Percentiles rank a stretch among this genome's conserved stretches.
Conservation (phyloP, 2,888 invertebrate species). For the Gnatocerus cornutus region DNA sequence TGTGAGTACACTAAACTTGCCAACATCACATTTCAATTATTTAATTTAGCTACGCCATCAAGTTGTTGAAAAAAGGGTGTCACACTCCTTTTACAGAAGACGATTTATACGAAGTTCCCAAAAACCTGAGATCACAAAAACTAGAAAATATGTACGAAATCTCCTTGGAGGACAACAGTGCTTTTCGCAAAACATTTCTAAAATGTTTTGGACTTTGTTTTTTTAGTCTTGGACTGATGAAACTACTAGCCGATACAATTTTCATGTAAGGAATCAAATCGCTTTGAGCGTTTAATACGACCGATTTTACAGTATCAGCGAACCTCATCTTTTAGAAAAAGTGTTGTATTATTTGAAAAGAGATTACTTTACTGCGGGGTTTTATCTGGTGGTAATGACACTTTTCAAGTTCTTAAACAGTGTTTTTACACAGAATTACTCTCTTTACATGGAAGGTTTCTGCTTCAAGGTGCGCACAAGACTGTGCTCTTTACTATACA, state of each 20-base stretch:
- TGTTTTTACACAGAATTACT: background rate
- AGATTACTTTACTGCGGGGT: background rate
- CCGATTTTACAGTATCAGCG: background rate
- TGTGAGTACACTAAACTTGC: background rate
- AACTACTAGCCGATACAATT: constrained; percentile 3
- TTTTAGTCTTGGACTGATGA: constrained; percentile 4
- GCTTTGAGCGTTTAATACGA: background rate
- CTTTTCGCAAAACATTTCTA: too few species aligned
- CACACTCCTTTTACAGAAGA: background rate
- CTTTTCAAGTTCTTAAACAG: background rate
- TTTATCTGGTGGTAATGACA: background rate
- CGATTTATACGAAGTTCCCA: background rate
- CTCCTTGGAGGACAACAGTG: background rate
- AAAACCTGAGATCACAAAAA: background rate
- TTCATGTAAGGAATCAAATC: background rate
- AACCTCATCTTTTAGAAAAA: background rate
- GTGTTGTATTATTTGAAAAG: background rate
- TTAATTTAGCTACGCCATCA: background rate
- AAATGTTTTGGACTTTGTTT: background rate
- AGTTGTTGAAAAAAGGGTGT: background rate
- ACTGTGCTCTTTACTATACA: background rate
- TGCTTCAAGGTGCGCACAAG: background rate
- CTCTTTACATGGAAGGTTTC: background rate
- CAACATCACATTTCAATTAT: background rate
- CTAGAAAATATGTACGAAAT: background rate